These are phyloP conservation scores for Pseudopleuronectes americanus DNA, from an alignment of 2,797 vertebrate genomes.

Conservation along the genomic window DNA sequence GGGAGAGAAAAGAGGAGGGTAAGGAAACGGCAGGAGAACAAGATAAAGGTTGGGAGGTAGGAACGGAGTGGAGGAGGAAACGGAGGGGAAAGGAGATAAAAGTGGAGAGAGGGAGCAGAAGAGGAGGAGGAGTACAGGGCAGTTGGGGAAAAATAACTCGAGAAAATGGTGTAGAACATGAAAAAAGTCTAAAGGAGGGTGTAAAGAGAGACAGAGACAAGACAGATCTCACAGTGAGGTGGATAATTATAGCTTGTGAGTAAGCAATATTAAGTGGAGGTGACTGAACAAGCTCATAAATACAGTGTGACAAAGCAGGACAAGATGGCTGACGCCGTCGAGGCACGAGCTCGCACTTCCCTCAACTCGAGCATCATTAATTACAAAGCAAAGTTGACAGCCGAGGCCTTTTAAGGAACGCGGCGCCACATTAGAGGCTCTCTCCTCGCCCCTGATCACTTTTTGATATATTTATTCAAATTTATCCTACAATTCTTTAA, in stretches of 20 bases:
- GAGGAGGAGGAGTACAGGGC: neutral
- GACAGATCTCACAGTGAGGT: slow-evolving; percentile 18
- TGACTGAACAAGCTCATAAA: slow-evolving; percentile 62
- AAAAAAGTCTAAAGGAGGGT: slow-evolving; percentile 21
- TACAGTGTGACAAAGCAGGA: slow-evolving; percentile 60
- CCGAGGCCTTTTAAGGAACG: slow-evolving; percentile 40
- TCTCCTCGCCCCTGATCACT: neutral
- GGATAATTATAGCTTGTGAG: slow-evolving; percentile 67
- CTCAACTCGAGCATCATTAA: slow-evolving; percentile 43
- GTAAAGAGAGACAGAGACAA: slow-evolving; percentile 21
- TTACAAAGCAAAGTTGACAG: slow-evolving; percentile 54
- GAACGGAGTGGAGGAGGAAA: slow-evolving; percentile 60
- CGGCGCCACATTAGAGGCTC: neutral
- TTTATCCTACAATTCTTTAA: slow-evolving; percentile 17
- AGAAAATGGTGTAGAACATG: slow-evolving; percentile 17
- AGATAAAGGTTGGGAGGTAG: slow-evolving; percentile 66
- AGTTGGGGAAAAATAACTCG: neutral
- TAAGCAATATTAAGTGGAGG: slow-evolving; percentile 58
- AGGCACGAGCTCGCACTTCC: slow-evolving; percentile 38
- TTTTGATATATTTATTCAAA: slow-evolving; percentile 34
- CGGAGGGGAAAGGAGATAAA: slow-evolving; percentile 72
- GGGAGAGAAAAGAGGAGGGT: slow-evolving; percentile 21
- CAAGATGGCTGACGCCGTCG: slow-evolving; percentile 61
- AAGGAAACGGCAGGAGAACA: slow-evolving; percentile 55
- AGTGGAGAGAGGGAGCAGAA: slow-evolving; percentile 16